Evolutionary conservation across 2,797 vertebrate species (phyloP).

Genomic region (Hirundo rustica): DNA sequence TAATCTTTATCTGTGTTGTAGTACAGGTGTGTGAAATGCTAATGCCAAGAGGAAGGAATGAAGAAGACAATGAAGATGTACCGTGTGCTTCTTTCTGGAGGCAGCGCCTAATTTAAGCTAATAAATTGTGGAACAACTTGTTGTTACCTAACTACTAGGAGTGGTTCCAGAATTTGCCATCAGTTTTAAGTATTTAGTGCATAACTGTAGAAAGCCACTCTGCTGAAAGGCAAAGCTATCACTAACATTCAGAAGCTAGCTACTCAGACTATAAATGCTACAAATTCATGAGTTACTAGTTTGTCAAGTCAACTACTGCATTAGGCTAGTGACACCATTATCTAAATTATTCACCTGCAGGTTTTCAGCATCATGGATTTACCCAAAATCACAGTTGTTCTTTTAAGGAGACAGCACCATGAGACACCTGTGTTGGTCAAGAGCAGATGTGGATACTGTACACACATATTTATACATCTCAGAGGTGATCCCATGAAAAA

Average conservation of each 20-base stretch:
- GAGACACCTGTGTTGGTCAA: neutral
- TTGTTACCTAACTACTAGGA: neutral
- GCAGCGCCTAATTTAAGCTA: neutral
- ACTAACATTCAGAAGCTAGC: neutral
- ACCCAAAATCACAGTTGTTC: neutral
- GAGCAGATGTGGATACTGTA: neutral
- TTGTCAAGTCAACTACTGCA: neutral
- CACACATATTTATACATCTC: neutral
- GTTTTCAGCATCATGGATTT: neutral
- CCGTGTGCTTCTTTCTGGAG: neutral
- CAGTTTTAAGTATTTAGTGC: neutral
- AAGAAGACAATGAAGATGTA: neutral
- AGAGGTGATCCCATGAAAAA: neutral
- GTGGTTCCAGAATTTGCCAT: neutral
- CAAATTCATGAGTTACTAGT: neutral
- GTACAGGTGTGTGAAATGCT: neutral
- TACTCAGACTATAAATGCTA: neutral
- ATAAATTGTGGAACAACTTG: neutral
- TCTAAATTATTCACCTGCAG: neutral
- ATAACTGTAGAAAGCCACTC: neutral
- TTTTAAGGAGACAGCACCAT: neutral
- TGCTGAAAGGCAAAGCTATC: neutral
- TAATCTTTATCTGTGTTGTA: neutral
- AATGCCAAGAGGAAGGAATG: neutral
- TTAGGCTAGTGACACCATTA: neutral